phyloP scores from a whole-genome alignment of 2,797 vertebrate species.

The Moxostoma hubbsi region DNA sequence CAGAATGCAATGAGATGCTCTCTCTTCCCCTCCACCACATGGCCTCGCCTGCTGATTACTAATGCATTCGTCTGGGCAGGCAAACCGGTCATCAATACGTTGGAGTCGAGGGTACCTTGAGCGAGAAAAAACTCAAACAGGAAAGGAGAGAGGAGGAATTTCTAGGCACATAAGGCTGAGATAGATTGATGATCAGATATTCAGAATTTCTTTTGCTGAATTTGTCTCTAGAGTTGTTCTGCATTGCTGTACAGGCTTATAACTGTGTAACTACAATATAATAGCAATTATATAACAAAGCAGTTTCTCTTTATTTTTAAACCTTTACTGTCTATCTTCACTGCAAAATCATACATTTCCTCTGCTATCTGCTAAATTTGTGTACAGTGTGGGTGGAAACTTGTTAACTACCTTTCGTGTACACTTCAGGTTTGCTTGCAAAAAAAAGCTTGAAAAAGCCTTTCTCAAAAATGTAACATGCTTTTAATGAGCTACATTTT shows the following conservation, averaged over 20 bases:
- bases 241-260: too few species aligned
- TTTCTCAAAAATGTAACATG: slow-evolving; percentile 67
- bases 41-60: slow-evolving; percentile 50
- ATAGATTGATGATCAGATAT: slow-evolving; percentile 29
- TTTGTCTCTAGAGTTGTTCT: slow-evolving; percentile 14
- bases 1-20: slow-evolving; percentile 54
- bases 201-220: slow-evolving; percentile 1
- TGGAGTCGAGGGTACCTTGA: slow-evolving; percentile 54
- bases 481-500: slow-evolving; percentile 83
- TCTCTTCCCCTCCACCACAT: slow-evolving; percentile 26
- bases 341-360: neutral
- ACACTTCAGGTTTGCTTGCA: neutral
- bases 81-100: slow-evolving; percentile 47
- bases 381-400: neutral
- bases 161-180: slow-evolving; percentile 42
- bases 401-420: slow-evolving; percentile 18
- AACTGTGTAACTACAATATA: neutral
- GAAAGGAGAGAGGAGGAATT: slow-evolving; percentile 33
- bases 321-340: neutral
- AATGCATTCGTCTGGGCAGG: slow-evolving; percentile 57
- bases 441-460: slow-evolving; percentile 20
- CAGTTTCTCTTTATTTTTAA: neutral
- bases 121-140: slow-evolving; percentile 36
- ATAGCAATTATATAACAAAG: neutral
- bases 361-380: neutral